Percentiles rank a stretch among this genome's conserved stretches.
Conservation (phyloP, 2,888 invertebrate genomes). For the Watsonalla binaria region DNA sequence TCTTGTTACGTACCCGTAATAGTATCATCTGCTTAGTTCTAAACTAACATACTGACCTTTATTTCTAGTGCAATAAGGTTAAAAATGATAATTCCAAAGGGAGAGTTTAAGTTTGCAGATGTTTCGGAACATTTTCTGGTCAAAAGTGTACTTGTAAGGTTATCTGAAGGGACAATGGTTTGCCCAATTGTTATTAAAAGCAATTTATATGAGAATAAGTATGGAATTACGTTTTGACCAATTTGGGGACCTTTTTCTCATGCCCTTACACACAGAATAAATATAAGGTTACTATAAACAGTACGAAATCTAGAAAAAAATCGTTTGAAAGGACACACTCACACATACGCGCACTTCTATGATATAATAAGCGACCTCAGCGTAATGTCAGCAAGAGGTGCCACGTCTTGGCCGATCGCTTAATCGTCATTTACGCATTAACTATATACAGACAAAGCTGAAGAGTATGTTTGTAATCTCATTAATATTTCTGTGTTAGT, state of each 20-base stretch:
- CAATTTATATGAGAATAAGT: slow-evolving; percentile 48
- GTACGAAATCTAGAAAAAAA: too few species aligned
- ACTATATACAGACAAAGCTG: too few species aligned
- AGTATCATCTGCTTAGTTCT: slow-evolving; percentile 1
- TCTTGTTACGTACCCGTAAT: background rate
- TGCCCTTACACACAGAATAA: too few species aligned
- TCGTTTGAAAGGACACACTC: too few species aligned
- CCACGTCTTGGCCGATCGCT: too few species aligned
- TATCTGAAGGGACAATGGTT: slow-evolving; percentile 32
- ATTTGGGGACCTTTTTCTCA: slow-evolving; percentile 24
- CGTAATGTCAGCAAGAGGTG: slow-evolving; percentile 23
- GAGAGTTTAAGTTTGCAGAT: slow-evolving; percentile 5
- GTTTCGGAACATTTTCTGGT: slow-evolving; percentile 13
- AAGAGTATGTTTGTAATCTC: too few species aligned
- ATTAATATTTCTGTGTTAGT: too few species aligned
- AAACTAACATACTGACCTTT: slow-evolving; percentile 11
- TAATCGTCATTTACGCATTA: too few species aligned
- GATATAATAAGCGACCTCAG: too few species aligned
- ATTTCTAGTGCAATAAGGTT: slow-evolving; percentile 9
- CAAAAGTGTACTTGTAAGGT: slow-evolving; percentile 34
- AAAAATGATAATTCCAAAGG: slow-evolving; percentile 2
- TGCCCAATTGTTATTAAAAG: slow-evolving; percentile 45
- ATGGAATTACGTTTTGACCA: slow-evolving; percentile 42
- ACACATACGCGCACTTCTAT: too few species aligned
- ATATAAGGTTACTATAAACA: too few species aligned